phyloP scores from a whole-genome alignment of 2,888 invertebrate genomes.

The Conops quadrifasciatus region DNA sequence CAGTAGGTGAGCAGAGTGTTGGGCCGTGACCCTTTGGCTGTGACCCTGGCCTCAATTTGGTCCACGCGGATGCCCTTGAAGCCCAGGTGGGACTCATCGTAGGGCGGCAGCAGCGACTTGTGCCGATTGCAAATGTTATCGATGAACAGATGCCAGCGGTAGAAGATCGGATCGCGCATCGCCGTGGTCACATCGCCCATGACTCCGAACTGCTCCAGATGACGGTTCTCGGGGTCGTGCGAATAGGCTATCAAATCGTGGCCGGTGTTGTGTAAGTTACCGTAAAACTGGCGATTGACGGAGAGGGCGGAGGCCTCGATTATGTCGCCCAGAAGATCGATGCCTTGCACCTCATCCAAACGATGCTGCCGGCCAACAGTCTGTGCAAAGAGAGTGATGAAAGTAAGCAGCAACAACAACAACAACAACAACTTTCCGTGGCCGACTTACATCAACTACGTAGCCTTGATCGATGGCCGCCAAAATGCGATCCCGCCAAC shows the following conservation, averaged over 20 bases:
- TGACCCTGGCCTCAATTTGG: slow-evolving; percentile 43
- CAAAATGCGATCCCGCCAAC: slow-evolving; percentile 79
- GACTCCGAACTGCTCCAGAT: slow-evolving; percentile 77
- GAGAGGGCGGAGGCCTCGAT: slow-evolving; percentile 77
- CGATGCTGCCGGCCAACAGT: slow-evolving; percentile 50
- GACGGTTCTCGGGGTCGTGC: slow-evolving; percentile 79
- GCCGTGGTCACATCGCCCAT: slow-evolving; percentile 85
- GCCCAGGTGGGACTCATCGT: slow-evolving; percentile 62
- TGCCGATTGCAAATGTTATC: slow-evolving; percentile 78
- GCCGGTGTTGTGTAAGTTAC: slow-evolving; percentile 84
- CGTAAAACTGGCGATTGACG: slow-evolving; percentile 75
- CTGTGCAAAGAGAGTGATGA: slow-evolving; percentile 46
- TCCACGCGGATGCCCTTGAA: slow-evolving; percentile 48
- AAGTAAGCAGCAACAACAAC: too few species aligned
- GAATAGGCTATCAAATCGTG: slow-evolving; percentile 78
- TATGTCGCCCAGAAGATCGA: slow-evolving; percentile 81
- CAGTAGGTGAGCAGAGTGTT: slow-evolving; percentile 78
- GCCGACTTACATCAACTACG: slow-evolving; percentile 68
- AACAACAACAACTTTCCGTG: slow-evolving; percentile 16
- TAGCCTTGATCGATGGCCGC: slow-evolving; percentile 78
- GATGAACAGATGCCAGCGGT: slow-evolving; percentile 83
- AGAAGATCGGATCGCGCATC: slow-evolving; percentile 88
- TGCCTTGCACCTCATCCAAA: slow-evolving; percentile 69
- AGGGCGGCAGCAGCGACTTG: slow-evolving; percentile 72
- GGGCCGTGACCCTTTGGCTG: slow-evolving; percentile 47